Evolutionary conservation across 2,113 vertebrate species (phyloP).

Genomic region (Syngnathus floridae): DNA sequence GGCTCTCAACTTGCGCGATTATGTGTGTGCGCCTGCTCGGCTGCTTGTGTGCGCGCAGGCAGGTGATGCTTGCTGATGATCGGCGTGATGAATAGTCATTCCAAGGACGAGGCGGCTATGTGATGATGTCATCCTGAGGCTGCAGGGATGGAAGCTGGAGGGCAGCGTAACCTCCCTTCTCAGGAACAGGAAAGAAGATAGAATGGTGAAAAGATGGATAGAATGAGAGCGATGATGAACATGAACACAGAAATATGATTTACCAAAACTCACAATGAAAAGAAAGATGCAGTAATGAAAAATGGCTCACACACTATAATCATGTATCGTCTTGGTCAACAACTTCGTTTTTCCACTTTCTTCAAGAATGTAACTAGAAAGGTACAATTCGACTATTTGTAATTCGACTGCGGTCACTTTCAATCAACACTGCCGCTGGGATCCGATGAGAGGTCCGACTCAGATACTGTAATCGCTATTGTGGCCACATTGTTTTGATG

Average conservation of each 20-base stretch:
- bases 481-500: conserved; percentile 20
- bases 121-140: conserved; percentile 63
- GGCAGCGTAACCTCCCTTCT: conserved; percentile 55
- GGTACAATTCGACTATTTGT: conserved; percentile 59
- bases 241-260: neutral
- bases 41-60: conserved; percentile 9
- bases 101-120: conserved; percentile 46
- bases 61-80: conserved; percentile 62
- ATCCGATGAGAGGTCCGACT: conserved; percentile 47
- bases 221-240: neutral
- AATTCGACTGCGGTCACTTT: conserved; percentile 65
- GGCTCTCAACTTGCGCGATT: conserved; percentile 29
- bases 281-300: neutral
- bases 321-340: conserved; percentile 2
- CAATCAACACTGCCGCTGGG: conserved; percentile 49
- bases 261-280: neutral
- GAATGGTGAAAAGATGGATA: conserved; percentile 3
- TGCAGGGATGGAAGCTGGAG: conserved; percentile 44
- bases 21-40: conserved; percentile 7
- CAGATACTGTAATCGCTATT: conserved; percentile 16
- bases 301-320: neutral
- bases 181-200: conserved; percentile 19
- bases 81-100: conserved; percentile 62
- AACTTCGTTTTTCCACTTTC: conserved; percentile 40
- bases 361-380: conserved; percentile 52